Percentiles rank a stretch among this genome's conserved stretches.
These are phyloP conservation scores for Hirtodrosophila cameraria DNA, from an alignment of 2,888 invertebrate genomes.

Conservation along the genomic window DNA sequence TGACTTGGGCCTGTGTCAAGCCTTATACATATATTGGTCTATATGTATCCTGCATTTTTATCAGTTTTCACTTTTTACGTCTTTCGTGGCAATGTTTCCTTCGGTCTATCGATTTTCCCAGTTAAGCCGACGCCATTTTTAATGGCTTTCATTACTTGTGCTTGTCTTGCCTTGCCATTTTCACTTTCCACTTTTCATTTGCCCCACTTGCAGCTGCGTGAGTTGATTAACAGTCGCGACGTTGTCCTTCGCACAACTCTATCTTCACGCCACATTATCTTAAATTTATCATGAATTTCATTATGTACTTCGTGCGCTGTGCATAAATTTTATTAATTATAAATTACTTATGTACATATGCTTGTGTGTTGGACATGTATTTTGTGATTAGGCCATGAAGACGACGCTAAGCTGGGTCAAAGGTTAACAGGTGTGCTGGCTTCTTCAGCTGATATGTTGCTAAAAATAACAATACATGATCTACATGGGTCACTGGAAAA, in stretches of 20 bases:
- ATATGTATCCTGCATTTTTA: conserved; percentile 51
- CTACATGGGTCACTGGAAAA: too few species aligned
- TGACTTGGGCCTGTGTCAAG: conserved; percentile 17
- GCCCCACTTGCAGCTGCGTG: conserved; percentile 37
- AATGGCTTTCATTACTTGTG: conserved; percentile 73
- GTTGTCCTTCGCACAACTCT: conserved; percentile 26
- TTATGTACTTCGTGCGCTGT: conserved; percentile 37
- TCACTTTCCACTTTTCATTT: conserved; percentile 7
- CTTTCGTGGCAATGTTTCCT: conserved; percentile 35
- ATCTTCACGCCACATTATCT: conserved; percentile 35
- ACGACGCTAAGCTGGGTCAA: background rate
- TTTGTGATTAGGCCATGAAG: background rate
- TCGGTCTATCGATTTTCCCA: conserved; percentile 62
- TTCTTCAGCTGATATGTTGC: background rate
- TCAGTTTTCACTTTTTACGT: conserved; percentile 60
- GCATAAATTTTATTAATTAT: conserved; percentile 50
- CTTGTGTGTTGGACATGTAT: conserved; percentile 5
- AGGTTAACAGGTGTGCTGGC: conserved; percentile 14
- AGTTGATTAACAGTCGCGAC: conserved; percentile 68
- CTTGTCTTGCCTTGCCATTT: conserved; percentile 41
- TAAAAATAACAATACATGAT: too few species aligned
- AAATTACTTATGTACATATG: conserved; percentile 20
- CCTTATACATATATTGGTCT: conserved; percentile 30
- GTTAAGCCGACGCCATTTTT: conserved; percentile 70
- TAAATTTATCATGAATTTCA: conserved; percentile 62